Conservation (phyloP, 1,140 invertebrate genomes). For the Cylas formicarius region DNA sequence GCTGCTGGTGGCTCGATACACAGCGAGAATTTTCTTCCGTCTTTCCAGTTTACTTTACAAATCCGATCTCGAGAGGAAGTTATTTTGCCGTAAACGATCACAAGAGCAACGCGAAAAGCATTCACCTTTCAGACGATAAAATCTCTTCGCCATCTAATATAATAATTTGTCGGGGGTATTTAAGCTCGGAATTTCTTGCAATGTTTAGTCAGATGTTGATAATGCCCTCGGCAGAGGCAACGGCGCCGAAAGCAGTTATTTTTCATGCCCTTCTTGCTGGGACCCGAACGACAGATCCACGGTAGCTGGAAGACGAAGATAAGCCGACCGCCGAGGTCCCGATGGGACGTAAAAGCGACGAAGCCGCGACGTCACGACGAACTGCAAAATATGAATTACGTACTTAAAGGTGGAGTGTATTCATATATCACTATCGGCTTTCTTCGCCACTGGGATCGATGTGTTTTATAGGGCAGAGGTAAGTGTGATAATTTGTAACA, state of each 20-base stretch:
- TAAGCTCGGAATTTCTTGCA: slow-evolving; percentile 34
- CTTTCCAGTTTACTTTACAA: no score
- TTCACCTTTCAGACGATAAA: slow-evolving; percentile 23
- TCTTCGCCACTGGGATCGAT: no score
- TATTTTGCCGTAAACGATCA: no score
- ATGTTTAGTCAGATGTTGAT: slow-evolving; percentile 34
- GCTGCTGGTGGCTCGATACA: no score
- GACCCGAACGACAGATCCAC: slow-evolving; percentile 22
- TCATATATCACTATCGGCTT: no score
- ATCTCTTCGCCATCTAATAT: slow-evolving; percentile 20
- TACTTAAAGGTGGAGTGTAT: no score
- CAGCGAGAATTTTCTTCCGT: no score
- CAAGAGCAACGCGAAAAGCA: no score
- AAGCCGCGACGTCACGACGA: slow-evolving; percentile 20
- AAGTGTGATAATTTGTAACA: no score
- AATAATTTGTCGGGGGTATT: slow-evolving; percentile 25
- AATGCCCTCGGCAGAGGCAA: slow-evolving; percentile 31
- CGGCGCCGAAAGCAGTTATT: slow-evolving; percentile 38
- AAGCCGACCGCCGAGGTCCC: slow-evolving; percentile 33
- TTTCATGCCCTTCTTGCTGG: slow-evolving; percentile 31
- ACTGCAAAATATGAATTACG: slow-evolving; percentile 33
- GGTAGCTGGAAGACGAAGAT: slow-evolving; percentile 32
- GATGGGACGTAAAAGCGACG: slow-evolving; percentile 10
- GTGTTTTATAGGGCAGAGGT: no score
- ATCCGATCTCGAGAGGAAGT: no score